Conservation (phyloP, 1,140 invertebrate species). For the Bilobella aurantiaca region DNA sequence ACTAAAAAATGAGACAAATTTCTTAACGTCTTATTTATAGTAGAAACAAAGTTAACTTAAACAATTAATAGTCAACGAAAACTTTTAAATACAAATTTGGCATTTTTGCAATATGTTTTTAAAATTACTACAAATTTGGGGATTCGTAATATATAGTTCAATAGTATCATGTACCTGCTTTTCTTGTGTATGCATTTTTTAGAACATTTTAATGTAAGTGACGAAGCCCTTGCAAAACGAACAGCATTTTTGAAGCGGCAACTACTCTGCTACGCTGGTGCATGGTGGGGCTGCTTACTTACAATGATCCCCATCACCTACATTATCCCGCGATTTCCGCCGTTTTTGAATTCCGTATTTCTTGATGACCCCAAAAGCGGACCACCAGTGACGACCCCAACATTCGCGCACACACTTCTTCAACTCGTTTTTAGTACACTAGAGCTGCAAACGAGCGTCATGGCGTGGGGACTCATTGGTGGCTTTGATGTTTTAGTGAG, state of each 20-base stretch:
- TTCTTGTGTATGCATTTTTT: background rate
- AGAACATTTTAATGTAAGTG: background rate
- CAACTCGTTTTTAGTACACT: background rate
- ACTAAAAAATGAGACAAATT: too few relatives aligned
- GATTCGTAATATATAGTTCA: too few relatives aligned
- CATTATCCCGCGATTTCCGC: constrained; percentile 5
- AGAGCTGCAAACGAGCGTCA: background rate
- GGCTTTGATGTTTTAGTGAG: background rate
- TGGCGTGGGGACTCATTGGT: background rate
- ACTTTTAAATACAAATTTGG: background rate
- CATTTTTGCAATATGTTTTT: too few relatives aligned
- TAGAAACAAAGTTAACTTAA: too few relatives aligned
- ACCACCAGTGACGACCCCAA: background rate
- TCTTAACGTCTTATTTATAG: too few relatives aligned
- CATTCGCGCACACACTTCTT: background rate
- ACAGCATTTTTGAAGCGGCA: background rate
- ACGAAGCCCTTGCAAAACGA: background rate
- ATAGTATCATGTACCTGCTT: too few relatives aligned
- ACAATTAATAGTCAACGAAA: too few relatives aligned
- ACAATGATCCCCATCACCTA: constrained; percentile 2
- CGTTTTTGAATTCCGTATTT: constrained; percentile 8
- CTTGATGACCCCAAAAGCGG: background rate
- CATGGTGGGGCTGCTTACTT: background rate
- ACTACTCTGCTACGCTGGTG: background rate
- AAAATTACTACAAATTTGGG: too few relatives aligned